Conservation (phyloP, 2,797 vertebrate species). For the Pitangus sulphuratus region DNA sequence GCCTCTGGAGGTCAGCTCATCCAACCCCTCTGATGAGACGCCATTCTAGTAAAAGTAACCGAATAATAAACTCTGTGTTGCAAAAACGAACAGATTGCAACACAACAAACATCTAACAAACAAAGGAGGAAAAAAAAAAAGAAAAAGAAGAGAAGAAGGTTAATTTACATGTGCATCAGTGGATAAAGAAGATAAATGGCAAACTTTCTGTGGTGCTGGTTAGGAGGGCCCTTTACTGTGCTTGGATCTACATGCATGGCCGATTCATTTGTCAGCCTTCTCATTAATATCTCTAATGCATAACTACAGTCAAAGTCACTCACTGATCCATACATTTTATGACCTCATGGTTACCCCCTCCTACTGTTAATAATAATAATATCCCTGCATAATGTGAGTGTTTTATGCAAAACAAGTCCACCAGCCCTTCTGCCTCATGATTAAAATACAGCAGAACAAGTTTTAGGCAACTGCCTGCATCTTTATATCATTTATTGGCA, state of each 20-base stretch:
- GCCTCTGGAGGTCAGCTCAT: background rate
- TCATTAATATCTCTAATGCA: conserved; percentile 17
- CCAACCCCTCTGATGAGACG: background rate
- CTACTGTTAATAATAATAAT: conserved; percentile 1
- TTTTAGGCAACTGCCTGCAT: background rate
- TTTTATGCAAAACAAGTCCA: conserved; percentile 18
- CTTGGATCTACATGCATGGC: background rate
- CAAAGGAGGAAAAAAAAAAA: fast-evolving
- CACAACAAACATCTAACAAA: background rate
- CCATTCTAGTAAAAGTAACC: background rate
- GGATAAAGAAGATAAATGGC: background rate
- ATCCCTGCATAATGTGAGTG: background rate
- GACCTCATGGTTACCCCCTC: conserved; percentile 29
- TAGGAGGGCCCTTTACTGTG: background rate
- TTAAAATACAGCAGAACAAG: background rate
- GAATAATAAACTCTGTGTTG: background rate
- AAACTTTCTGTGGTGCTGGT: background rate
- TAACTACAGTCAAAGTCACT: conserved; percentile 30
- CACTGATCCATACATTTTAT: conserved; percentile 17
- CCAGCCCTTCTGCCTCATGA: background rate
- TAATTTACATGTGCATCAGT: background rate
- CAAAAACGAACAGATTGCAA: background rate
- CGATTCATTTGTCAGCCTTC: conserved; percentile 4
- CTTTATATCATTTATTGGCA: background rate
- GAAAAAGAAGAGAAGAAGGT: background rate